phyloP scores from a whole-genome alignment of 2,888 invertebrate genomes.

The Dioctria rufipes region DNA sequence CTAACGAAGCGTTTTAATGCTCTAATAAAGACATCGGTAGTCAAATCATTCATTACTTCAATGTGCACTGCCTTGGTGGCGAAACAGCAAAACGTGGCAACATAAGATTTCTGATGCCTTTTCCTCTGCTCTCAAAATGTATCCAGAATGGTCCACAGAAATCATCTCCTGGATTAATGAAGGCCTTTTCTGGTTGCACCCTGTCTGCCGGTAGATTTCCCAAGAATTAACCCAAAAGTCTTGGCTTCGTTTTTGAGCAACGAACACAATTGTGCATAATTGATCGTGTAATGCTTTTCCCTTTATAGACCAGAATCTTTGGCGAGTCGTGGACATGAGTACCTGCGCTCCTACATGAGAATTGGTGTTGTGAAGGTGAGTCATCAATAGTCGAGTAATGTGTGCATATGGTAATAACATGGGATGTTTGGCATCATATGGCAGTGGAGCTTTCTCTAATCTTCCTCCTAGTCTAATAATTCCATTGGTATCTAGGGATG shows the following conservation, averaged over 20 bases:
- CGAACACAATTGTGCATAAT: too few relatives aligned
- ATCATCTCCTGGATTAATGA: too few relatives aligned
- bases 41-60: conserved; percentile 51
- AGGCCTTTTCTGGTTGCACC: too few relatives aligned
- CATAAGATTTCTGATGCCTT: neutral
- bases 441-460: conserved; percentile 55
- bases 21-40: conserved; percentile 51
- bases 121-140: conserved; percentile 54
- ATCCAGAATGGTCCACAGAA: conserved; percentile 10
- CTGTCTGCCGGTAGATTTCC: conserved; percentile 17
- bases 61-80: conserved; percentile 29
- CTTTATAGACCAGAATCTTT: too few relatives aligned
- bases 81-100: conserved; percentile 1
- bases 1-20: conserved; percentile 51
- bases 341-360: neutral
- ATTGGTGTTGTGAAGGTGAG: conserved; percentile 33
- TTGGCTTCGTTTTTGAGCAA: neutral
- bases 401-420: conserved; percentile 61
- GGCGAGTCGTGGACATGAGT: too few relatives aligned
- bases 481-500: conserved; percentile 58
- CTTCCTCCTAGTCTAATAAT: conserved; percentile 63
- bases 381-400: conserved; percentile 33
- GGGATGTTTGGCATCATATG: conserved; percentile 60
- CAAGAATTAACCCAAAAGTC: conserved; percentile 57
- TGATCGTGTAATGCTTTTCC: too few relatives aligned